phyloP scores from a whole-genome alignment of 2,797 vertebrate species.

The Myiotriccus ornatus region DNA sequence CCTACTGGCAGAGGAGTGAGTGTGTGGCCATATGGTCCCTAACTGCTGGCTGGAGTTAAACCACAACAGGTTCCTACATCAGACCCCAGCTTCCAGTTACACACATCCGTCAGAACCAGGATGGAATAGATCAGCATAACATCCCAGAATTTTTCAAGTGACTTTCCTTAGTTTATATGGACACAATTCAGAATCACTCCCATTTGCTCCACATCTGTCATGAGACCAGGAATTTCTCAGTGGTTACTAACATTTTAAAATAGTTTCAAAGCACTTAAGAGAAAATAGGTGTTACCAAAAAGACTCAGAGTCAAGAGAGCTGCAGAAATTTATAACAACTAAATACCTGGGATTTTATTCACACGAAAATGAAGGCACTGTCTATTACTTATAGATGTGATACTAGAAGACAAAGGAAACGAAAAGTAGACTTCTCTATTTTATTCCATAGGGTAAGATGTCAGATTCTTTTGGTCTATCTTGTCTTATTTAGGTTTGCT shows the following conservation, averaged over 20 bases:
- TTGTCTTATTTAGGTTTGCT: neutral
- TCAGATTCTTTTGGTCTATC: neutral
- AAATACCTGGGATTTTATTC: neutral
- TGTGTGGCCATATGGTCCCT: rapidly evolving
- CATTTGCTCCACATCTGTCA: neutral
- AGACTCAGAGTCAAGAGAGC: neutral
- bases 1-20: neutral
- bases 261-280: neutral
- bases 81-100: neutral
- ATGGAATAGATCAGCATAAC: neutral
- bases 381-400: neutral
- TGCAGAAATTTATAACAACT: neutral
- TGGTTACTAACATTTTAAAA: neutral
- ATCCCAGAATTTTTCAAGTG: neutral
- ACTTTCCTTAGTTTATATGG: neutral
- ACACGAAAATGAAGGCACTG: neutral
- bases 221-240: neutral
- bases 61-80: neutral
- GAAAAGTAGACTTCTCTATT: neutral
- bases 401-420: neutral
- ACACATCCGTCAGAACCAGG: neutral
- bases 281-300: neutral
- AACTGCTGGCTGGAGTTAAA: neutral
- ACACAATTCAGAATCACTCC: neutral
- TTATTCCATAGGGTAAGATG: neutral